These are phyloP conservation scores for Eleginops maclovinus DNA, from an alignment of 2,113 vertebrate genomes.

Conservation along the genomic window DNA sequence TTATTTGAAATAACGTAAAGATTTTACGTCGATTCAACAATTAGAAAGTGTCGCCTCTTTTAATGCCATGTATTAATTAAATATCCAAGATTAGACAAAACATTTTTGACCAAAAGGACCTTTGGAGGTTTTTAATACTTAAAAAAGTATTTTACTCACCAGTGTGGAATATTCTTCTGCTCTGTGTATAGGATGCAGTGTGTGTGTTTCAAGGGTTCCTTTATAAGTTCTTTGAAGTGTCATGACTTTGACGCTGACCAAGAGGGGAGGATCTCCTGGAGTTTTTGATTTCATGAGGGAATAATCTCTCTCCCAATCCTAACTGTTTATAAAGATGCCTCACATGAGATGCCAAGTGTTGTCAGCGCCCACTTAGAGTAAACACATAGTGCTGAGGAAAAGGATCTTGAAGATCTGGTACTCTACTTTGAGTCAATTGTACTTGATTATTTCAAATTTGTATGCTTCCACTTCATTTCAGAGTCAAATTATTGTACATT, in stretches of 20 bases:
- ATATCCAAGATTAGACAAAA: background rate
- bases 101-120: background rate
- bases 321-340: background rate
- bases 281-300: constrained; percentile 34
- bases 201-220: constrained; percentile 10
- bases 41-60: fast-evolving
- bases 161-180: background rate
- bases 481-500: background rate
- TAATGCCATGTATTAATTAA: background rate
- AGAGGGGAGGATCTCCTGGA: constrained; percentile 66
- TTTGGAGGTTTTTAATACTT: background rate
- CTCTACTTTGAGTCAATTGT: background rate
- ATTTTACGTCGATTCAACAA: background rate
- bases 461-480: background rate
- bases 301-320: background rate
- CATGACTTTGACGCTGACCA: constrained; percentile 49
- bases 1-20: background rate
- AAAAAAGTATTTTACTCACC: constrained; percentile 58
- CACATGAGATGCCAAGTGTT: background rate
- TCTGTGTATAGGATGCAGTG: background rate
- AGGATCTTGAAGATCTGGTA: background rate
- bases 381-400: background rate
- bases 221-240: constrained; percentile 66
- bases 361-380: too few relatives aligned
- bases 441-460: background rate